These are phyloP conservation scores for Lucilia sericata DNA, from an alignment of 1,140 invertebrate genomes.

Conservation along the genomic window DNA sequence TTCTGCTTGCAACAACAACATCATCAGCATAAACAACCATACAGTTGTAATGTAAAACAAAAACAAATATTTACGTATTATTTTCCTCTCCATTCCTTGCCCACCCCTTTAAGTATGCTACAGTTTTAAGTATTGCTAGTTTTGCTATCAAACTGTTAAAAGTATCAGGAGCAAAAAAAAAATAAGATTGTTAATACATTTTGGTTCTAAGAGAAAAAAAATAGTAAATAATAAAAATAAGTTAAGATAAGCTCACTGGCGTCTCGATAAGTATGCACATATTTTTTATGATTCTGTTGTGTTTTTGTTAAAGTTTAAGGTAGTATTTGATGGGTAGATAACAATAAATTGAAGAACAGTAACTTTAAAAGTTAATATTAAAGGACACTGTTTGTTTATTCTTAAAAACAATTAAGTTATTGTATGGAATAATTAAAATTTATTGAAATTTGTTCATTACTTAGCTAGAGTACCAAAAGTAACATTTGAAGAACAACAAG, in stretches of 20 bases:
- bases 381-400: no score
- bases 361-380: no score
- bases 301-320: neutral
- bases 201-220: neutral
- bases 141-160: neutral
- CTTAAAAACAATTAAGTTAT: no score
- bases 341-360: no score
- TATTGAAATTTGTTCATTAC: no score
- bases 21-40: neutral
- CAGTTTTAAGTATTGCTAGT: neutral
- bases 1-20: neutral
- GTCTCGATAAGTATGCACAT: slow-evolving; percentile 20
- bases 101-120: neutral
- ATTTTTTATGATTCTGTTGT: neutral
- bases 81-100: no score
- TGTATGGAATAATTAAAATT: no score
- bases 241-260: slow-evolving; percentile 31
- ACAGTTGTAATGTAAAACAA: neutral
- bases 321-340: no score
- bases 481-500: no score
- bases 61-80: neutral
- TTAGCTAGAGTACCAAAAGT: no score
- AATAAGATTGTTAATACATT: no score
- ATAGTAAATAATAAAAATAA: neutral
- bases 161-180: no score